A percentile compares a stretch with the other conserved stretches of the same genome.
Evolutionary conservation across 2,797 vertebrate species (phyloP).

Genomic region (Enteromius radiatus): DNA sequence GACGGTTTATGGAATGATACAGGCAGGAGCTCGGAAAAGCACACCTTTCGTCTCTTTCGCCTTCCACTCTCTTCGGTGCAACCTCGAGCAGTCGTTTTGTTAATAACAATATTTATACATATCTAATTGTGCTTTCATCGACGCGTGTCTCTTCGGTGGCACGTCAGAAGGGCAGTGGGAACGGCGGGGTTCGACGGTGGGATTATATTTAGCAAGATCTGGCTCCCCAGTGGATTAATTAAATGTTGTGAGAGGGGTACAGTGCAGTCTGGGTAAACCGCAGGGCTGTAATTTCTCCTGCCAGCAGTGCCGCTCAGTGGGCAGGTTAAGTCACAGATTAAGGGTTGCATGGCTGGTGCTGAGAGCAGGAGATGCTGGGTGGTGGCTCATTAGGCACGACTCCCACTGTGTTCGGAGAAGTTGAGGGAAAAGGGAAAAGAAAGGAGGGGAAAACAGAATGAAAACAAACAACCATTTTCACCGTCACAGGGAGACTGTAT

Average conservation of each 20-base stretch:
- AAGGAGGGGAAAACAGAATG: constrained; percentile 40
- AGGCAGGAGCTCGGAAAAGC: constrained; percentile 1
- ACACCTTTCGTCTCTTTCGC: constrained; percentile 28
- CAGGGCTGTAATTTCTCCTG: constrained; percentile 65
- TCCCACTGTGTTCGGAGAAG: constrained; percentile 55
- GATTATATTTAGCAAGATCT: constrained; percentile 61
- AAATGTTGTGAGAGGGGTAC: constrained; percentile 62
- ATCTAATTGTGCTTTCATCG: constrained; percentile 53
- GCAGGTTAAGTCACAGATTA: constrained; percentile 70
- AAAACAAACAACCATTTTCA: constrained; percentile 52
- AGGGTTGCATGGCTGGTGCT: constrained; percentile 63
- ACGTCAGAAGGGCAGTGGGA: constrained; percentile 34
- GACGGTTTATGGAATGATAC: constrained; percentile 28
- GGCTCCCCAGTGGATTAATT: constrained; percentile 68
- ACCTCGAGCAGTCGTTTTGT: constrained; percentile 33
- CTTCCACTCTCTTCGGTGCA: not conserved
- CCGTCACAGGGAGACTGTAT: constrained; percentile 17
- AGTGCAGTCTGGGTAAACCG: constrained; percentile 57
- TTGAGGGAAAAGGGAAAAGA: constrained; percentile 41
- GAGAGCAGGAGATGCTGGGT: constrained; percentile 55
- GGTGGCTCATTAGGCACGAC: constrained; percentile 64
- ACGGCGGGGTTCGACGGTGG: constrained; percentile 46
- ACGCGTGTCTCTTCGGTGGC: constrained; percentile 18
- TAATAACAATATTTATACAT: constrained; percentile 59
- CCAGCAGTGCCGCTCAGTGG: constrained; percentile 56